A percentile compares a stretch with the other conserved stretches of the same genome.
Evolutionary conservation across 2,797 vertebrate genomes (phyloP).

Genomic region (Tragopan temminckii): DNA sequence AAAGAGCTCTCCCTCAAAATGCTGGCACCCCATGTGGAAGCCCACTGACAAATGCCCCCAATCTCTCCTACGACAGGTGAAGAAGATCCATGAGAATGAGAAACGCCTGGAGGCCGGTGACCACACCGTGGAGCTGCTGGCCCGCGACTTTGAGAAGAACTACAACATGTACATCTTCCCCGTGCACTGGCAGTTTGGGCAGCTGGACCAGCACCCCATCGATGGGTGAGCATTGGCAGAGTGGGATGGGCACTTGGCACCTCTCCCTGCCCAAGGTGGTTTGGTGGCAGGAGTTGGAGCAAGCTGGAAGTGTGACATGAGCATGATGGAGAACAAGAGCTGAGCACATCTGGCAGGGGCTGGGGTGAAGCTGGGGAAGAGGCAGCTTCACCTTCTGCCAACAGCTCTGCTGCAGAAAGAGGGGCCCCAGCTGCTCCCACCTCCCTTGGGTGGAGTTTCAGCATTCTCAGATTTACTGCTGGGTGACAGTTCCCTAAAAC

Average conservation of each 20-base stretch:
- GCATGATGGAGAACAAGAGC: not conserved
- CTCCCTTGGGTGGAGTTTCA: not conserved
- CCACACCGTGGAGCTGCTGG: conserved; percentile 94
- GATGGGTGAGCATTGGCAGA: conserved; percentile 87
- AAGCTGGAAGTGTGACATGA: not conserved
- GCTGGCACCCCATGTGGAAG: not conserved
- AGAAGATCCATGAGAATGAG: conserved; percentile 98
- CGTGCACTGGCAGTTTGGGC: conserved; percentile 98
- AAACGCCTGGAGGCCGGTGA: conserved; percentile 95
- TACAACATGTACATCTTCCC: conserved; percentile 99
- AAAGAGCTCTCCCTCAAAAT: not conserved
- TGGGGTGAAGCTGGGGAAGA: not conserved
- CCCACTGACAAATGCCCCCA: not conserved
- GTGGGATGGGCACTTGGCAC: fast-evolving
- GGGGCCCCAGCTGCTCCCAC: not conserved
- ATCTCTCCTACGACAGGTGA: conserved; percentile 84
- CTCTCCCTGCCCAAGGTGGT: not conserved
- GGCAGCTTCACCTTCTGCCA: not conserved
- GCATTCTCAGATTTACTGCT: conserved; percentile 28
- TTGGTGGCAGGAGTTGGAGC: not conserved
- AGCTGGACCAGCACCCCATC: conserved; percentile 95
- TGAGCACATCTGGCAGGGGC: not conserved
- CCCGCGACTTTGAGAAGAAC: conserved; percentile 98
- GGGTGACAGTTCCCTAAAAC: conserved; percentile 30
- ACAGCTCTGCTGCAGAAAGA: not conserved